phyloP scores from a whole-genome alignment of 2,113 vertebrate species.

The Sylvia atricapilla region DNA sequence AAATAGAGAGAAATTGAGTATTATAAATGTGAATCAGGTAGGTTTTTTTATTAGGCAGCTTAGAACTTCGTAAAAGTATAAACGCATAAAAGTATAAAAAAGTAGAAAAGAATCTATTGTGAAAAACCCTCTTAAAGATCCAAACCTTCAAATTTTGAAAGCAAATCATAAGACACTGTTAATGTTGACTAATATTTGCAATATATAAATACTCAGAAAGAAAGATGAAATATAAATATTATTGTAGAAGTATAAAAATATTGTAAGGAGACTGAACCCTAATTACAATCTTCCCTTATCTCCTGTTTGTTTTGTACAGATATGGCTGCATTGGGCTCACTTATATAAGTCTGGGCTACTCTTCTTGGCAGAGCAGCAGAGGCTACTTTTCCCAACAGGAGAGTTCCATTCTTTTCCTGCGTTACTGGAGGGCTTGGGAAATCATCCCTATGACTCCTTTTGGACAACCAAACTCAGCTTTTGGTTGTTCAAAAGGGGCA shows the following conservation, averaged over 20 bases:
- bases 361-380: neutral
- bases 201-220: neutral
- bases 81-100: neutral
- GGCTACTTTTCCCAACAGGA: neutral
- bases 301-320: neutral
- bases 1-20: neutral
- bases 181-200: neutral
- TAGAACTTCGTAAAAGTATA: neutral
- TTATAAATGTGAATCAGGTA: rapidly evolving
- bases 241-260: neutral
- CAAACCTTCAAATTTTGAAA: neutral
- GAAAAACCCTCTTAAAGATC: neutral
- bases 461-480: neutral
- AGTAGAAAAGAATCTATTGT: neutral
- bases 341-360: neutral
- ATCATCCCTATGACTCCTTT: neutral
- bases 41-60: neutral
- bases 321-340: neutral
- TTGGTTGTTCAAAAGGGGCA: too few relatives aligned
- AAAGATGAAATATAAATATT: neutral
- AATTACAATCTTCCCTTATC: neutral
- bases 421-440: neutral
- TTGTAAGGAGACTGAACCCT: neutral
- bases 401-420: neutral
- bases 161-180: neutral